These are phyloP conservation scores for Amphiprion clarkii DNA, from an alignment of 2,797 vertebrate genomes.

Conservation along the genomic window DNA sequence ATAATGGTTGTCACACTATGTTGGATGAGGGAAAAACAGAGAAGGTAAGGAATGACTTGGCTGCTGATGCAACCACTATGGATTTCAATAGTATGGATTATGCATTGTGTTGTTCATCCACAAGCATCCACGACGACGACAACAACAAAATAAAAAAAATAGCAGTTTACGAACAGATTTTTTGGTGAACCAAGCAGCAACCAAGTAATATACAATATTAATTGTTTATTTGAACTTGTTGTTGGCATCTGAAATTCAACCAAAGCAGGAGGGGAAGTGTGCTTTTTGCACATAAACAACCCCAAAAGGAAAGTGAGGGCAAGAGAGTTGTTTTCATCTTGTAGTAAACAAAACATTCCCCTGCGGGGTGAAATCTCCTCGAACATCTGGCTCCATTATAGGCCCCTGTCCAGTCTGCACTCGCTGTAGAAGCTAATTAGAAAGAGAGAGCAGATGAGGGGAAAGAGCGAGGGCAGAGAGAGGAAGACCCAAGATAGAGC, in stretches of 20 bases:
- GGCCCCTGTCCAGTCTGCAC: constrained; percentile 79
- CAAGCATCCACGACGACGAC: too few species aligned
- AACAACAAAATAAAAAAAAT: neutral
- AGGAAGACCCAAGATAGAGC: constrained; percentile 67
- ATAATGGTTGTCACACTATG: constrained; percentile 67
- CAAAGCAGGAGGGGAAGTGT: constrained; percentile 28
- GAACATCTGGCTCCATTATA: constrained; percentile 84
- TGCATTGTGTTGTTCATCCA: constrained; percentile 4
- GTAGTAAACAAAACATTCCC: constrained; percentile 83
- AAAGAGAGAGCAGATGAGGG: constrained; percentile 77
- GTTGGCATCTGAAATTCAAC: constrained; percentile 50
- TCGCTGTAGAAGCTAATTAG: constrained; percentile 84
- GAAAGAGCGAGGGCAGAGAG: constrained; percentile 72
- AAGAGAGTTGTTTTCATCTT: constrained; percentile 80
- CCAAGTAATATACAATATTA: constrained; percentile 18
- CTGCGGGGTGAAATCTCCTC: constrained; percentile 77
- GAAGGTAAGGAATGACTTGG: constrained; percentile 57
- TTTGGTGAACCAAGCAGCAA: constrained; percentile 16
- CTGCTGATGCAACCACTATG: constrained; percentile 70
- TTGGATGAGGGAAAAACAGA: constrained; percentile 63
- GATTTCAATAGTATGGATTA: constrained; percentile 44
- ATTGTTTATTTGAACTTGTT: constrained; percentile 41
- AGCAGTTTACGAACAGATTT: constrained; percentile 1
- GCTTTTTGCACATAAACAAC: constrained; percentile 67
- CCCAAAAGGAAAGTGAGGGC: constrained; percentile 66